Base-by-base conservation (phyloP, 2,797 vertebrate genomes). In the Syngnathus acus region DNA sequence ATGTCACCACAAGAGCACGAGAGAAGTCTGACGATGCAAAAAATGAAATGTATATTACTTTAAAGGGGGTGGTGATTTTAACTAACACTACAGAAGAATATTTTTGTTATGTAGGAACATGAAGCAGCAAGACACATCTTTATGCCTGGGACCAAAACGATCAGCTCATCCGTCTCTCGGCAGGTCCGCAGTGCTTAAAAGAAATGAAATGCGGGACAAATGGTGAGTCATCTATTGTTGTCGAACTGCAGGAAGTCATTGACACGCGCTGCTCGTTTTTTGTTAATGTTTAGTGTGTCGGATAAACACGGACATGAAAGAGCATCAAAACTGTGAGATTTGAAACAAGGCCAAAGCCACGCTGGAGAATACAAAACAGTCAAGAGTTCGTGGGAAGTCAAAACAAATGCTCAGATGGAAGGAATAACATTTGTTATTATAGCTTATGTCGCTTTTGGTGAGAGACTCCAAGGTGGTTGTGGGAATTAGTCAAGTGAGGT, bases 271-370 rank as follows among this genome's bases (percentile, higher is more conserved):
- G 39, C 9, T 61, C n/a, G 1, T 11, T 42, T n/a, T 21, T 13
- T 9, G 16, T 19, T 40, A 0, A 60, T 14, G 43, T 17, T 64
- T 19, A 37, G 14, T 19, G 47, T 26, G 32, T 19, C 2, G 43
- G 32, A 11, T 64, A 26, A 64, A 37, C 47, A 32, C 9, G 13
- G 2, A 64, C 62, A 50, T 48, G 26, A 50, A 45, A 62, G 39
- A 38, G 62, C 47, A 37, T 64, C 26, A n/a, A 64, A 50, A 64
- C 32, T 58, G 21, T 42, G 39, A 61, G 5, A n/a, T n/a, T 38
- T 37, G 47, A 53, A 53, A n/a, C 1, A n/a, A 53, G 50, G 9
- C 7, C 8, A 53, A 53, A 9, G n/a, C n/a, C 21, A 53, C 21
- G 50, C n/a, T 53, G 50, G n/a, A n/a, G n/a, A 53, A 37, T 6